Evolutionary conservation across 2,888 invertebrate genomes (phyloP).

Genomic region (Azorinus chamasolen): DNA sequence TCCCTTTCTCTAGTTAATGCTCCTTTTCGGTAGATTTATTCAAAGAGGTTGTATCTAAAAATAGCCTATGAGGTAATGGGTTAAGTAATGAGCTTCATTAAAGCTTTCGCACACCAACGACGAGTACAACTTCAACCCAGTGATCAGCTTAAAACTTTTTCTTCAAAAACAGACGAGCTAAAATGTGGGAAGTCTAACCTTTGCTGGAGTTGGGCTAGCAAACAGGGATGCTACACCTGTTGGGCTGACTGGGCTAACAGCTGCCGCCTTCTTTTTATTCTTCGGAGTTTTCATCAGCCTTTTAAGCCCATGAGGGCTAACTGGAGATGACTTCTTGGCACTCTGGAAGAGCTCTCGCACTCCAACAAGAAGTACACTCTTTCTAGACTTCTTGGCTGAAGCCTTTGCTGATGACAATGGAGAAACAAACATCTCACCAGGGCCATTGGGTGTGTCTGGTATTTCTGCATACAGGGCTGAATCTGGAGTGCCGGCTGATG

Average conservation of each 20-base stretch:
- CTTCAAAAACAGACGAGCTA: no score
- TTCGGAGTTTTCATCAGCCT: slow-evolving; percentile 50
- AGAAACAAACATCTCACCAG: slow-evolving; percentile 85
- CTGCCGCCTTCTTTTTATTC: slow-evolving; percentile 28
- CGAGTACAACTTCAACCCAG: no score
- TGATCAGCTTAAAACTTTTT: no score
- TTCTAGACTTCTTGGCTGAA: slow-evolving; percentile 46
- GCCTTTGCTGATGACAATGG: slow-evolving; percentile 74
- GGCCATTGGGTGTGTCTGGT: slow-evolving; percentile 84
- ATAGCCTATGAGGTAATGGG: no score
- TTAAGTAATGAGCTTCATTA: no score
- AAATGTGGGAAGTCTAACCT: not conserved
- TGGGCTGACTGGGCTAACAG: slow-evolving; percentile 53
- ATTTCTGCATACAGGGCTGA: slow-evolving; percentile 80
- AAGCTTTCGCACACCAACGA: no score
- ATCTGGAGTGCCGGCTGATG: slow-evolving; percentile 50
- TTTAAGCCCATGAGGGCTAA: slow-evolving; percentile 20
- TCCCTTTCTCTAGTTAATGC: no score
- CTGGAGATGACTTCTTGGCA: slow-evolving; percentile 1
- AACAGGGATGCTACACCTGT: slow-evolving; percentile 65
- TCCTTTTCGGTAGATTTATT: no score
- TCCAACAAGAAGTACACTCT: slow-evolving; percentile 71
- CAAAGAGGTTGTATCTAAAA: no score
- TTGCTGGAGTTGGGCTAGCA: slow-evolving; percentile 35
- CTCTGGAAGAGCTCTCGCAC: slow-evolving; percentile 68